Evolutionary conservation across 35 echinoderm and acorn worm genomes (phyloP), one percentile per base, ranked within the genome.

Genomic region (Stichopus chloronotus): DNA sequence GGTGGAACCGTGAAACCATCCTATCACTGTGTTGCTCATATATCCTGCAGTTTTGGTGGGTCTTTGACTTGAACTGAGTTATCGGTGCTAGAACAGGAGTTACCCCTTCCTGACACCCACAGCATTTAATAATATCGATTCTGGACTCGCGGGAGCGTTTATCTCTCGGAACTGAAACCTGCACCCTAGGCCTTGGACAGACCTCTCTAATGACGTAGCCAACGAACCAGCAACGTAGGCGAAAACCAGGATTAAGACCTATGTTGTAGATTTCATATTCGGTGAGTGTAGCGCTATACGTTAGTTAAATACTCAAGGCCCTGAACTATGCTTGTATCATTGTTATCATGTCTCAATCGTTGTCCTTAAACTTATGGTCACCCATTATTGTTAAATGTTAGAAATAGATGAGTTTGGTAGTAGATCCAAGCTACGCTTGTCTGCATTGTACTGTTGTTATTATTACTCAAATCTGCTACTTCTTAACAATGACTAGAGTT

Each of bases 361-460:
- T 9, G 3, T 13, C 3, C 7, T 77, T 9, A 77, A 7, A 77
- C 4, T 77, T 17, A 77, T 77, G 72, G 5, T 5, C 8, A 22
- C 17, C 4, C 72, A 25, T 19, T 19, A 22, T 9, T 77, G 72
- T 77, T 0, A 9, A 13, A 13, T 77, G 7, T 77, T 77, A 77
- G 72, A 11, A 77, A 77, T 77, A 77, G 8, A 77, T 77, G 72
- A 77, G 72, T 77, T 77, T 77, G 72, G 72, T 77, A 77, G 72
- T 43, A 43, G 3, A 43, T 43, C 3, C 30, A 43, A 43, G 30
- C 72, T 76, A 76, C 5, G 17, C 72, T 24, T 76, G 5, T 76
- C 19, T 76, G 5, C 5, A 76, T 76, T n/a, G n/a, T n/a, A n/a
- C n/a, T n/a, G 72, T 76, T 76, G 72, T 76, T 76, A 20, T 76